These are phyloP conservation scores for Picathartes gymnocephalus DNA, from an alignment of 2,113 vertebrate genomes.

Conservation along the genomic window DNA sequence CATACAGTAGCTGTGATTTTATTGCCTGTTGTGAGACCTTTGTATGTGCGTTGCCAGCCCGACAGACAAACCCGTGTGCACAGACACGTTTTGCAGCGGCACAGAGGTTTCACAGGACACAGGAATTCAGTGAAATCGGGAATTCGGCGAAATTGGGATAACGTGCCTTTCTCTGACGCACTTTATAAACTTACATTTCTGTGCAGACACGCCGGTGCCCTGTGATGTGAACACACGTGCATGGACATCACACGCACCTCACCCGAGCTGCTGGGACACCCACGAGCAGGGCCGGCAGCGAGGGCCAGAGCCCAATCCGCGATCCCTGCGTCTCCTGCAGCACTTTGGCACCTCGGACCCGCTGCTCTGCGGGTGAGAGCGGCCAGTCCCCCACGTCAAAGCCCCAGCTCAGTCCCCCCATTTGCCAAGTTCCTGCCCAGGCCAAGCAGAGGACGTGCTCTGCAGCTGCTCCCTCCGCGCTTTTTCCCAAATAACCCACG, in stretches of 20 bases:
- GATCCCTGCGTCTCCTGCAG: background rate
- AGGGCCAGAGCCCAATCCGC: background rate
- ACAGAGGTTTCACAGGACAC: rapidly evolving
- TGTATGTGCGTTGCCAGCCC: rapidly evolving
- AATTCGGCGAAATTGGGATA: rapidly evolving
- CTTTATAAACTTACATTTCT: rapidly evolving
- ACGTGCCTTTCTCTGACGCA: rapidly evolving
- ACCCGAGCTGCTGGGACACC: background rate
- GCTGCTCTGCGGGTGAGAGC: background rate
- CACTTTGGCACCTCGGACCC: background rate
- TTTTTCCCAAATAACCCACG: background rate
- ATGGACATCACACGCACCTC: background rate
- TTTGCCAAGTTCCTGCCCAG: background rate
- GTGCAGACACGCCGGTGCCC: rapidly evolving
- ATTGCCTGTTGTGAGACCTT: background rate
- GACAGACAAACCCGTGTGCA: background rate
- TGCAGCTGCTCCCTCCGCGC: background rate
- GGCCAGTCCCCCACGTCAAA: background rate
- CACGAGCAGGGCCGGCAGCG: rapidly evolving
- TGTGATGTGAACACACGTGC: background rate
- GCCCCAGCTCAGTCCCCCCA: background rate
- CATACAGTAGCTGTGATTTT: background rate
- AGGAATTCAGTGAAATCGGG: background rate
- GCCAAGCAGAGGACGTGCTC: background rate
- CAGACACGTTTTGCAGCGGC: rapidly evolving